Evolutionary conservation across 1,140 invertebrate species (phyloP), one percentile per base, ranked within the genome.

Genomic region (Heliconius nattereri): DNA sequence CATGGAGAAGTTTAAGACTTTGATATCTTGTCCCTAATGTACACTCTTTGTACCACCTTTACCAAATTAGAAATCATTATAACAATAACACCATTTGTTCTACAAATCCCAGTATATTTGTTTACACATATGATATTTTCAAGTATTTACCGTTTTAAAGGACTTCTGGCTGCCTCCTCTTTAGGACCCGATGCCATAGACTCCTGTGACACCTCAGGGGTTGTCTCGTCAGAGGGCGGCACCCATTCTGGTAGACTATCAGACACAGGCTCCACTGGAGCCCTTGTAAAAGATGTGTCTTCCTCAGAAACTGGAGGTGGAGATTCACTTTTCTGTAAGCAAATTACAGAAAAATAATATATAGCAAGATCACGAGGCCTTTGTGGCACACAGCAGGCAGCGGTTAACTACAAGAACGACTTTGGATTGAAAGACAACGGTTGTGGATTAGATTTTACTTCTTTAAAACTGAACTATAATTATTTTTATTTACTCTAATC

Each of bases 191-290:
- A 80, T 40, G 60, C 78, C 9, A 82, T 73, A 11, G 86, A 81
- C 54, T 92, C 90, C 2, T 87, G 80, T 9, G 87, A 81, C 0
- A 85, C 73, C 75, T 93, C 92, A 11, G 88, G 84, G 26, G 89
- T 86, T 6, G 90, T 89, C 73, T 93, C 91, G 60, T 92, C 92
- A 7, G 86, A 86, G 1, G 87, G 89, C n/a, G 90, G 89, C 11
- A 91, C 85, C 92, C 91, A 93, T 75, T 92, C 91, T 2, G 85
- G 78, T 73, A 87, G 83, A 73, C 84, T 88, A 72, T 89, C 88
- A 32, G 77, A 78, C 5, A 83, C 26, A 9, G 85, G 83, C 81
- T 91, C 89, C 16, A 75, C 71, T 71, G 81, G 81, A 52, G 85
- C 66, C 54, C 79, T 81, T 19, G 75, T 79, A 49, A 85, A 88